Conservation (phyloP, 2,888 invertebrate species). For the Ormyrus thymus region DNA sequence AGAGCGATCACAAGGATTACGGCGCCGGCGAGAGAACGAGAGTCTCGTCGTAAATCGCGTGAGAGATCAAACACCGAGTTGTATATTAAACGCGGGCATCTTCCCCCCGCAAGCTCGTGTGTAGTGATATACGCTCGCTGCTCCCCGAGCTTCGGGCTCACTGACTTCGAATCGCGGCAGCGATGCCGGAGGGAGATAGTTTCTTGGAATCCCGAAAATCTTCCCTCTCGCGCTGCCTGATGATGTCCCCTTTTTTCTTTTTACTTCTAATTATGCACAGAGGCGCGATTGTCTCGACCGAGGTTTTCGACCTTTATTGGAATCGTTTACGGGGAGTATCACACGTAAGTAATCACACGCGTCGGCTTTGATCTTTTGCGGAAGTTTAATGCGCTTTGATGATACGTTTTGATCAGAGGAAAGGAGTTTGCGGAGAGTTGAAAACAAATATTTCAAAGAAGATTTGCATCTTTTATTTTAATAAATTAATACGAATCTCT, state of each 20-base stretch:
- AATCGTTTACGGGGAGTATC: neutral
- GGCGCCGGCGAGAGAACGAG: constrained; percentile 36
- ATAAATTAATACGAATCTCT: too few species aligned
- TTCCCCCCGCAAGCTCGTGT: neutral
- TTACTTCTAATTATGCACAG: neutral
- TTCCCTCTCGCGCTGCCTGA: neutral
- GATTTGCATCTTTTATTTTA: too few species aligned
- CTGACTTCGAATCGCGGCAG: constrained; percentile 13
- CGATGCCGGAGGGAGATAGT: constrained; percentile 32
- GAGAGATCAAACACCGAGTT: constrained; percentile 73
- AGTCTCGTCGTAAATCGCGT: constrained; percentile 72
- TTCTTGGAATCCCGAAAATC: constrained; percentile 46
- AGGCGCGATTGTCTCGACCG: neutral
- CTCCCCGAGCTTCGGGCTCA: constrained; percentile 15
- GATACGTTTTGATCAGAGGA: too few species aligned
- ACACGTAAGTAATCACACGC: too few species aligned
- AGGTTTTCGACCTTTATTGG: neutral
- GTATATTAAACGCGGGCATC: constrained; percentile 71
- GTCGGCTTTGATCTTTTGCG: too few species aligned
- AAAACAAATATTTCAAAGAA: too few species aligned
- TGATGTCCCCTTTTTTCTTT: neutral
- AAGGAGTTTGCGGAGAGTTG: too few species aligned
- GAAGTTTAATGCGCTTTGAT: too few species aligned
- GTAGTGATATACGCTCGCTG: neutral
- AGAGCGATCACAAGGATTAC: constrained; percentile 74